These are phyloP conservation scores for Fringilla coelebs DNA, from an alignment of 2,797 vertebrate species.

Conservation along the genomic window DNA sequence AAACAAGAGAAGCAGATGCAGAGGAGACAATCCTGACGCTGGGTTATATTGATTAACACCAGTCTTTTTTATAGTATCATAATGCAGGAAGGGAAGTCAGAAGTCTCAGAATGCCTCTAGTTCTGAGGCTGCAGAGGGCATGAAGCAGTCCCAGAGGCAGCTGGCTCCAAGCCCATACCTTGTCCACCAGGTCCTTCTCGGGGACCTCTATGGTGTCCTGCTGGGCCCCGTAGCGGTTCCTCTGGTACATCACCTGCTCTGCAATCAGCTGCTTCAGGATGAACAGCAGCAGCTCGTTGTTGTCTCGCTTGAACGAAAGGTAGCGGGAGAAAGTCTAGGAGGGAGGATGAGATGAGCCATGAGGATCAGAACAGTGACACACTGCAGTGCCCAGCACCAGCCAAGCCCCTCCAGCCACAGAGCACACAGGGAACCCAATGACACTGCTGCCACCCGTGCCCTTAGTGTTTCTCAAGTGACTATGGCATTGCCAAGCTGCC, in stretches of 20 bases:
- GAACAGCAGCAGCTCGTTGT: constrained; percentile 97
- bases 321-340: constrained; percentile 91
- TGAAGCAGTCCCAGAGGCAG: background rate
- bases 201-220: constrained; percentile 89
- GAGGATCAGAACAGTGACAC: background rate
- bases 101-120: background rate
- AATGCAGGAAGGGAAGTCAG: background rate
- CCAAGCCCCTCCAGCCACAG: background rate
- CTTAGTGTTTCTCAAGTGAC: background rate
- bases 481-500: background rate
- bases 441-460: background rate
- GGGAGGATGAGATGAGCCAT: background rate
- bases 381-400: background rate
- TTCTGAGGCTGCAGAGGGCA: background rate
- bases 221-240: constrained; percentile 94
- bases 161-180: constrained; percentile 72
- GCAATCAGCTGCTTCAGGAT: constrained; percentile 95
- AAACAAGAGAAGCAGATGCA: background rate
- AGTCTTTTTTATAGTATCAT: background rate
- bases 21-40: background rate
- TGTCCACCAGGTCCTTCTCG: constrained; percentile 93
- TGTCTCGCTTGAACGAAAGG: constrained; percentile 92
- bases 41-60: background rate
- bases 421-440: background rate
- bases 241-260: constrained; percentile 92